phyloP scores from a whole-genome alignment of 92 coral and sea anemone species.

The Isaurus tuberculatus region DNA sequence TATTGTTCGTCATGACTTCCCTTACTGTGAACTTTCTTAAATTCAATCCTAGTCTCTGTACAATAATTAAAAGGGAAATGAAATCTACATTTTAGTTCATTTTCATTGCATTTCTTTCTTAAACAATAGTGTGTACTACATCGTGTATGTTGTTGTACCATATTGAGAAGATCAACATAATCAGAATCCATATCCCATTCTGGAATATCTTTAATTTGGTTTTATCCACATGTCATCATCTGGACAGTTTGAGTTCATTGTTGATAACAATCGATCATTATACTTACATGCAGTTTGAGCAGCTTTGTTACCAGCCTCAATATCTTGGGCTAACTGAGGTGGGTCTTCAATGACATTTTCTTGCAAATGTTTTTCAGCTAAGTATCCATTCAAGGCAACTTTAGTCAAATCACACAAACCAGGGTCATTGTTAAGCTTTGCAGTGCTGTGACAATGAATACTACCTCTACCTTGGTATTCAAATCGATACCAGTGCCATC shows the following conservation, averaged over 20 bases:
- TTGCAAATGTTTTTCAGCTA: conserved; percentile 43
- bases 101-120: conserved; percentile 31
- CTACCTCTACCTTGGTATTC: conserved; percentile 54
- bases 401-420: conserved; percentile 66
- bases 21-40: conserved; percentile 56
- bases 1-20: conserved; percentile 35
- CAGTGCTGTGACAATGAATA: conserved; percentile 41
- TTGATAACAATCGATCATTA: conserved; percentile 72
- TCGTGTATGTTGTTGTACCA: conserved; percentile 53
- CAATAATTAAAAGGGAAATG: conserved; percentile 50
- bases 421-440: conserved; percentile 68
- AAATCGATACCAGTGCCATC: conserved; percentile 79
- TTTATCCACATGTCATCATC: conserved; percentile 65
- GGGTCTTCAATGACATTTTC: conserved; percentile 30
- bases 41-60: conserved; percentile 33
- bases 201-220: conserved; percentile 31
- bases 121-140: conserved; percentile 53
- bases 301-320: conserved; percentile 64
- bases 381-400: conserved; percentile 62
- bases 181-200: conserved; percentile 37
- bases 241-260: conserved; percentile 74
- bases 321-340: conserved; percentile 45
- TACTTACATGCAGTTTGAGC: conserved; percentile 64
- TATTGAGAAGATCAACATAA: conserved; percentile 54
- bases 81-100: conserved; percentile 58